Percentiles rank a stretch among this genome's conserved stretches.
Evolutionary conservation across 2,888 invertebrate genomes (phyloP).

Genomic region (Brachynemurus nebulosus): DNA sequence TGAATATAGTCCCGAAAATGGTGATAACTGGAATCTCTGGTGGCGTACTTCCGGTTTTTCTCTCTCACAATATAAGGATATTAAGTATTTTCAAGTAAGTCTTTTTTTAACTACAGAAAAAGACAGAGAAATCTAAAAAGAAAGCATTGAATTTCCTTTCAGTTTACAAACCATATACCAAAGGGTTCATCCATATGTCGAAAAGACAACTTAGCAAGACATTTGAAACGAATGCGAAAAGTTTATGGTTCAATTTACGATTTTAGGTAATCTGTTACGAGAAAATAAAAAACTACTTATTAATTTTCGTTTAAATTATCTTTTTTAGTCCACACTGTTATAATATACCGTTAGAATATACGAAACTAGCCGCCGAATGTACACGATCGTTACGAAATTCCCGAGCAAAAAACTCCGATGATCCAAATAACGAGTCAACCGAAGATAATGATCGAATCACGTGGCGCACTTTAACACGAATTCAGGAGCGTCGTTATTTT

Average conservation of each 20-base stretch:
- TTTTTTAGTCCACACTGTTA: slow-evolving; percentile 57
- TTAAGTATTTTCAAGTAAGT: slow-evolving; percentile 56
- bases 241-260: slow-evolving; percentile 71
- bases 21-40: slow-evolving; percentile 72
- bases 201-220: slow-evolving; percentile 66
- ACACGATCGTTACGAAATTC: slow-evolving; percentile 34
- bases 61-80: slow-evolving; percentile 45
- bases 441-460: slow-evolving; percentile 1
- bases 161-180: slow-evolving; percentile 75
- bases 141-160: slow-evolving; percentile 23
- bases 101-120: too few species aligned
- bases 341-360: slow-evolving; percentile 72
- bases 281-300: not conserved
- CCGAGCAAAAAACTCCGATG: slow-evolving; percentile 9
- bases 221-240: slow-evolving; percentile 65
- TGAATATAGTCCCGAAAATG: slow-evolving; percentile 49
- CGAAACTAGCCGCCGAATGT: slow-evolving; percentile 68
- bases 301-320: not conserved
- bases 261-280: slow-evolving; percentile 59
- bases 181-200: slow-evolving; percentile 72
- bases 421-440: not conserved
- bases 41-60: slow-evolving; percentile 70
- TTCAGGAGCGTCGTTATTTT: not conserved
- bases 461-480: not conserved
- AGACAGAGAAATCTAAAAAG: not conserved